Evolutionary conservation across 2,888 invertebrate genomes (phyloP).

Genomic region (Ormyrus nitidulus): DNA sequence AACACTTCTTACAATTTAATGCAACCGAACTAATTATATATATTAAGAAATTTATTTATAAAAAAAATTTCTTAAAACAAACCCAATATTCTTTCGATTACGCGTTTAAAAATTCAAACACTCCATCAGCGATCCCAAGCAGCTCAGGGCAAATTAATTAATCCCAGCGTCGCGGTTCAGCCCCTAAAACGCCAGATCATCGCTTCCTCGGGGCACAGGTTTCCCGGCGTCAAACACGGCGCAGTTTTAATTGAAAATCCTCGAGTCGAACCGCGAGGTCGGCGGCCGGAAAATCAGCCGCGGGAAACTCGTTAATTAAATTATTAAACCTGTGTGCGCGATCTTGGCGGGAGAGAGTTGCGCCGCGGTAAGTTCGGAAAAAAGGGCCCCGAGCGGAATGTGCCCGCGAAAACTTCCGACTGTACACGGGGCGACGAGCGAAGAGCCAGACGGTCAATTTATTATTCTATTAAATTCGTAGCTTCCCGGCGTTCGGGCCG

Average conservation of each 20-base stretch:
- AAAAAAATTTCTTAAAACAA: no score
- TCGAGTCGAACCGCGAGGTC: not conserved
- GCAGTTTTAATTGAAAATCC: conserved; percentile 43
- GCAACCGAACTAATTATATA: not conserved
- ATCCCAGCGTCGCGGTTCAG: not conserved
- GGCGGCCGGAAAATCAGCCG: not conserved
- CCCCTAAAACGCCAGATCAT: no score
- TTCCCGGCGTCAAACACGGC: not conserved
- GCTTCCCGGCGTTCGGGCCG: conserved; percentile 19
- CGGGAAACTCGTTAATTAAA: conserved; percentile 32
- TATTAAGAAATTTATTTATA: no score
- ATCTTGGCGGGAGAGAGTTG: not conserved
- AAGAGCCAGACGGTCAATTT: conserved; percentile 50
- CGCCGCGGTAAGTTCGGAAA: conserved; percentile 4
- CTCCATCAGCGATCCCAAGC: no score
- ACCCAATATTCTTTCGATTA: no score
- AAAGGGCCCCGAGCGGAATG: conserved; percentile 37
- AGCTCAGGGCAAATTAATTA: not conserved
- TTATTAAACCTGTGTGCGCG: conserved; percentile 7
- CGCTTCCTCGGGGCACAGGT: not conserved
- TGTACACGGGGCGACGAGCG: not conserved
- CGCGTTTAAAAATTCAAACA: no score
- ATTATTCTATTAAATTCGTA: conserved; percentile 53
- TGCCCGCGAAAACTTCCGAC: not conserved
- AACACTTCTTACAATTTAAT: not conserved